Percentiles rank a stretch among this genome's conserved stretches.
These are phyloP conservation scores for Ptychadena robeensis DNA, from an alignment of 2,797 vertebrate species.

Conservation along the genomic window DNA sequence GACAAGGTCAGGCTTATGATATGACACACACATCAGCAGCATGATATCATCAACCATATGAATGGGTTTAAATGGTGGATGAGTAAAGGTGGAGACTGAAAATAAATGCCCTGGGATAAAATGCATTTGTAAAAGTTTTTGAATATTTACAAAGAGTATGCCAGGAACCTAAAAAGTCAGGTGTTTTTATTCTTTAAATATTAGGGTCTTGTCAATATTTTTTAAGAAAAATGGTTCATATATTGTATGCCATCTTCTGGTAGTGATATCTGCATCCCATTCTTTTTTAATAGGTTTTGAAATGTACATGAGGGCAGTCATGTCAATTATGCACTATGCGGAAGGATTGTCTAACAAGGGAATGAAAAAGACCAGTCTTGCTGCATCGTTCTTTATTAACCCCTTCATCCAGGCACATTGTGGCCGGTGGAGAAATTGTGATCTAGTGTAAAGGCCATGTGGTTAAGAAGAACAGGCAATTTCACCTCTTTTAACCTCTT, in stretches of 20 bases:
- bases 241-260: background rate
- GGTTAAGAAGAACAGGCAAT: background rate
- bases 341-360: conserved; percentile 39
- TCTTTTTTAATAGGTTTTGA: conserved; percentile 55
- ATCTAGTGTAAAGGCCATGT: conserved; percentile 10
- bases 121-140: too few relatives aligned
- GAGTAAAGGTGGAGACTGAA: too few relatives aligned
- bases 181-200: background rate
- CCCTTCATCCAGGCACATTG: background rate
- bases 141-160: background rate
- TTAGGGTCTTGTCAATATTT: background rate
- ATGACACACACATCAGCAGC: too few relatives aligned
- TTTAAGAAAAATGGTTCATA: conserved; percentile 37
- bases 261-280: conserved; percentile 27
- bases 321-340: conserved; percentile 53
- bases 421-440: background rate
- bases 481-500: conserved; percentile 3
- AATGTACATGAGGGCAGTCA: conserved; percentile 60
- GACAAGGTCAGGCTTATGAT: too few relatives aligned
- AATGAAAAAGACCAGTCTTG: conserved; percentile 18
- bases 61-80: too few relatives aligned
- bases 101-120: too few relatives aligned
- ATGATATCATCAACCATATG: too few relatives aligned
- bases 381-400: conserved; percentile 10
- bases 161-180: background rate